Conservation (phyloP, 2,797 vertebrate species). For the Urosaurus nigricauda region DNA sequence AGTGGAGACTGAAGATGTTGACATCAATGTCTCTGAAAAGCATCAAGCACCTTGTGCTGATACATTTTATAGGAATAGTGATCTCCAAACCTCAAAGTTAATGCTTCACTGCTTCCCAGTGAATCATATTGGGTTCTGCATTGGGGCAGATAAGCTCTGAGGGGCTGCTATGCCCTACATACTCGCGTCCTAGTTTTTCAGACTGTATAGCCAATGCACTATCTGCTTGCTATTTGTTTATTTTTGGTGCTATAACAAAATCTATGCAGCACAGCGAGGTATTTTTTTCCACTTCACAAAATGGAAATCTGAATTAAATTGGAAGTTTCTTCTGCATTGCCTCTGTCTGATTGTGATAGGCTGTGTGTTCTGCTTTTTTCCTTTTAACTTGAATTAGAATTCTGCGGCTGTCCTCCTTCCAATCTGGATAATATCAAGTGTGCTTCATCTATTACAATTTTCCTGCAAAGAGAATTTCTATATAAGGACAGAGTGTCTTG, state of each 20-base stretch:
- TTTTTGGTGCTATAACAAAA: conserved; percentile 13
- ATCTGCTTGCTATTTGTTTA: not conserved
- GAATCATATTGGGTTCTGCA: conserved; percentile 36
- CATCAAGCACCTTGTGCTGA: not conserved
- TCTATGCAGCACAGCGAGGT: not conserved
- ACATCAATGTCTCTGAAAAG: not conserved
- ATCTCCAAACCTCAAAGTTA: conserved; percentile 34
- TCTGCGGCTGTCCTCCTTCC: not conserved
- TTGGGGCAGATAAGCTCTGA: conserved; percentile 60
- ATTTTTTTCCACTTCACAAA: not conserved
- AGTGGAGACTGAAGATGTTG: not conserved
- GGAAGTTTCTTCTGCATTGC: not conserved
- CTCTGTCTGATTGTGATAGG: not conserved
- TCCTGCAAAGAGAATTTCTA: not conserved
- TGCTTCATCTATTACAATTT: not conserved
- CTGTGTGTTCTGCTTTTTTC: not conserved
- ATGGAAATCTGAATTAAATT: not conserved
- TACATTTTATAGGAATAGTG: conserved; percentile 16
- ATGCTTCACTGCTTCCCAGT: conserved; percentile 53
- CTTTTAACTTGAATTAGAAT: not conserved
- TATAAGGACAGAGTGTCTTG: not conserved
- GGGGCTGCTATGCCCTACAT: conserved; percentile 67
- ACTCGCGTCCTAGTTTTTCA: conserved; percentile 62
- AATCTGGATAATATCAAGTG: not conserved
- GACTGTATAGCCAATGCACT: not conserved